A percentile compares a stretch with the other conserved stretches of the same genome.
Conservation (phyloP, 1,140 invertebrate species). For the Rhyzopertha dominica region DNA sequence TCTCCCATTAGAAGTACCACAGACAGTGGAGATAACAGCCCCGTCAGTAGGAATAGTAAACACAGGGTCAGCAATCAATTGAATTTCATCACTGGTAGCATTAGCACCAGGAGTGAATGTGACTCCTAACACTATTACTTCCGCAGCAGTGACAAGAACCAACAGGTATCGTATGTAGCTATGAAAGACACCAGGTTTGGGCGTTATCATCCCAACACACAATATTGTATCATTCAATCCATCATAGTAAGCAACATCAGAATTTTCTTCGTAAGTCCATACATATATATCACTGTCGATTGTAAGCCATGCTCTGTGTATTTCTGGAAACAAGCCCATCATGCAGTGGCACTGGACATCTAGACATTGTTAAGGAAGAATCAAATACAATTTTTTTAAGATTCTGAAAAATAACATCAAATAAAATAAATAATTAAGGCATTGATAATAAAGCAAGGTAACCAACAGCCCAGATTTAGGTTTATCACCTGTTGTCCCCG, state of each 20-base stretch:
- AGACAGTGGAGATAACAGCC: slow-evolving; percentile 76
- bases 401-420: slow-evolving; percentile 6
- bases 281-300: slow-evolving; percentile 98
- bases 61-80: slow-evolving; percentile 88
- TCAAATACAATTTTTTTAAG: too few relatives aligned
- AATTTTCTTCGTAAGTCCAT: slow-evolving; percentile 88
- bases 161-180: slow-evolving; percentile 89
- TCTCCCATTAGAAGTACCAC: slow-evolving; percentile 75
- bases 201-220: slow-evolving; percentile 78
- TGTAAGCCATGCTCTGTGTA: slow-evolving; percentile 92
- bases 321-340: slow-evolving; percentile 95
- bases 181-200: slow-evolving; percentile 82
- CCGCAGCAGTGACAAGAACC: slow-evolving; percentile 85
- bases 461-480: too few relatives aligned
- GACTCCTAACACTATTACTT: slow-evolving; percentile 87
- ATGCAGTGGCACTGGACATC: slow-evolving; percentile 91
- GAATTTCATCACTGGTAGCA: slow-evolving; percentile 68
- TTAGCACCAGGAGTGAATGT: slow-evolving; percentile 38
- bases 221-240: slow-evolving; percentile 86
- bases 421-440: too few relatives aligned
- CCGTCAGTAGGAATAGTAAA: slow-evolving; percentile 92
- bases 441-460: too few relatives aligned
- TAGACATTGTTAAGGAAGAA: slow-evolving; percentile 43
- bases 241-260: slow-evolving; percentile 90
- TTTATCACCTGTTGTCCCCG: too few relatives aligned